Base-by-base conservation (phyloP, 1,140 invertebrate genomes). In the Pogonomyrmex californicus region DNA sequence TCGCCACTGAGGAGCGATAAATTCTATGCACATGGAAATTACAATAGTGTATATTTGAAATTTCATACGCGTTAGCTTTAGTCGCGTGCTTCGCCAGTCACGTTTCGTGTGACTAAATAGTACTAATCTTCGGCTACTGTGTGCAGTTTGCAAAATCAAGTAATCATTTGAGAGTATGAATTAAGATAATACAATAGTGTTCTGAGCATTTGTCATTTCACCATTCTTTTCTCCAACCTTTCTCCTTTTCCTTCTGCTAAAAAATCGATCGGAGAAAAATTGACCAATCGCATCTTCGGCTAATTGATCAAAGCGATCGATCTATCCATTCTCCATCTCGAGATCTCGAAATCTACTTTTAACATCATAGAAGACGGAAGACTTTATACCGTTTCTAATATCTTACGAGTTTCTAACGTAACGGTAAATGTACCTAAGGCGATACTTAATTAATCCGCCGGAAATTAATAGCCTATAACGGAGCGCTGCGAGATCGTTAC, bases 1-100 rank as follows among this genome's bases (percentile, higher is more conserved):
- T 62, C 71, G 54, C 54, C 79, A n/a, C 66, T 30, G 54, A 73
- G 79, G 79, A 83, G 33, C 68, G 38, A 83, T 83, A 83, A 83
- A 83, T 83, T 83, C 58, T 38, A 17, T 33, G 38, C 51, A 14
- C 30, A 23, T 9, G 68, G 12, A 83, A 73, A 60, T 73, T 83
- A 70, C 30, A 47, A 33, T 30, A 38, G 17, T 73, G 12, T 36
- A 23, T 7, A 56, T 36, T 33, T 12, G 51, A 75, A 83, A 75
- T 73, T 60, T 82, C 38, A 23, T 70, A 44, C 9, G 54, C 68
- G 17, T 54, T 54, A 36, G 5, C 68, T 7, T 14, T 12, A 9
- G 68, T 30, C 38, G 56, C 71, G 68, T 3, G 23, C 4, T 38
- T 6, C 17, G 47, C 17, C 2, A 71, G 30, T 38, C 12, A n/a